Base-by-base conservation (phyloP, 1,140 invertebrate species). In the Caenorhabditis latens region DNA sequence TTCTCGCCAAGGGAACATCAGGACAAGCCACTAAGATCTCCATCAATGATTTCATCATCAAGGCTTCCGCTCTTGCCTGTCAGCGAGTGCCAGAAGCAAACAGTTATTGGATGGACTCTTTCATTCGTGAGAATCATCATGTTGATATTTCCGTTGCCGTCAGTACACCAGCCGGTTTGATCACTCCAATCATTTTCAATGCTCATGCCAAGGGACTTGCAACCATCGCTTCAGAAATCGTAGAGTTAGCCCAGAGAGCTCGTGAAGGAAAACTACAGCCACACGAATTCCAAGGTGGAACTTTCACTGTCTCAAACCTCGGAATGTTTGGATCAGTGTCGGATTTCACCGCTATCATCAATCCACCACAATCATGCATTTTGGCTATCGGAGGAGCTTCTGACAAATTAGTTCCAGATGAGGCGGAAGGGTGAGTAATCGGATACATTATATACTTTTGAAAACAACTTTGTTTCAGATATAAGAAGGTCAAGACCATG, bases 81-180 rank as follows among this genome's bases (percentile, higher is more conserved):
- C 95, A 95, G 91, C 96, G 96, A 93, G 96, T 99, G 82, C 98
- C 98, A 1, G 96, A 98, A 91, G 96, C 95, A 3, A 99, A 99
- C 93, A 97, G 96, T 19, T 95, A 96, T 24, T 99, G 98, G 97
- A 95, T 97, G 94, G 97, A 96, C 84, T 95, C 95, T n/a, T 95
- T 96, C 90, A 98, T 99, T 91, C 95, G 98, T 94, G 96, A 98
- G 96, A 98, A 96, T 91, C 95, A 95, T 55, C 95, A 95, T 91
- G 97, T 99, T 19, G 98, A 99, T 93, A 95, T 99, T 2, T 97
- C 95, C 91, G 96, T 99, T 84, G 98, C 98, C 21, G 98, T 99
- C 1, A 97, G 96, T 75, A 99, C 98, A 13, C 96, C 97, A 9
- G 95, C 95, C 88, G 98, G 98, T 9, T 94, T 99, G 7, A 98